Percentiles rank a stretch among this genome's conserved stretches.
Evolutionary conservation across 1,140 invertebrate genomes (phyloP).

Genomic region (Solenopsis invicta): DNA sequence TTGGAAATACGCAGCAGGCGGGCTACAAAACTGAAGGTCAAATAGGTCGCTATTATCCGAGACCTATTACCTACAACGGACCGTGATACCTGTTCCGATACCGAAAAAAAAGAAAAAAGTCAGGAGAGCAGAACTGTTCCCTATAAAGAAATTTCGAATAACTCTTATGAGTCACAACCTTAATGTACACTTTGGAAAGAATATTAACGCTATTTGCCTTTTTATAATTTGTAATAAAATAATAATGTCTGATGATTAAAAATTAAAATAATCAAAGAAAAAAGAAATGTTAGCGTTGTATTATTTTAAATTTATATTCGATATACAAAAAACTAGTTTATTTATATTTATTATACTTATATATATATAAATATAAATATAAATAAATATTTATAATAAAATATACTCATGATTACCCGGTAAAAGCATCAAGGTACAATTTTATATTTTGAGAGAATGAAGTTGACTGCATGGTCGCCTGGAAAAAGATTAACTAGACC

Average conservation of each 20-base stretch:
- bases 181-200: background rate
- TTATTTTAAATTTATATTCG: background rate
- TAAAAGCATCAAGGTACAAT: background rate
- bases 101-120: slow-evolving; percentile 65
- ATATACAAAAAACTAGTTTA: background rate
- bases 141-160: slow-evolving; percentile 10
- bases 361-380: too few relatives aligned
- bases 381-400: background rate
- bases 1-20: slow-evolving; percentile 64
- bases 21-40: slow-evolving; percentile 76
- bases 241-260: background rate
- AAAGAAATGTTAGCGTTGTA: background rate
- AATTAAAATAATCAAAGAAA: background rate
- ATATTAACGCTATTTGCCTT: background rate
- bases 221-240: slow-evolving; percentile 11
- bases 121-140: background rate
- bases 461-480: slow-evolving; percentile 61
- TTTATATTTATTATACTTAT: background rate
- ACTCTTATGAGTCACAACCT: background rate
- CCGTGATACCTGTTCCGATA: slow-evolving; percentile 79
- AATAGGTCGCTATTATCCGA: slow-evolving; percentile 77
- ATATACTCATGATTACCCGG: background rate
- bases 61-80: slow-evolving; percentile 76
- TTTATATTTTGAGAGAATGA: slow-evolving; percentile 65
- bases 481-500: slow-evolving; percentile 76